Evolutionary conservation across 2,797 vertebrate species (phyloP), one percentile per base, ranked within the genome.

Genomic region (Ammospiza maritima): DNA sequence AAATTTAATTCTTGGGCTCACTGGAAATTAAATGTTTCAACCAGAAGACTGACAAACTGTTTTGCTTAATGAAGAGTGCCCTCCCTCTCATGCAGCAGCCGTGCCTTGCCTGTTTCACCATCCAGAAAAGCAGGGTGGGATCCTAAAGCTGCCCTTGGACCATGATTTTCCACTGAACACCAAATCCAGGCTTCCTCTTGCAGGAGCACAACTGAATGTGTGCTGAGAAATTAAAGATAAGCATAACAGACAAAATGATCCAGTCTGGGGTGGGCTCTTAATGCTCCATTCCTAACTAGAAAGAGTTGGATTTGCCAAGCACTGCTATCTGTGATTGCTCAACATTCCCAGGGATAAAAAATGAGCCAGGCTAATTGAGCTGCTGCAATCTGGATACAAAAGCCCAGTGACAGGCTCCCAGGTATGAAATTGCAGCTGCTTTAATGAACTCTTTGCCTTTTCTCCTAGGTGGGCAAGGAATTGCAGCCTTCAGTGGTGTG

Each of bases 401-500:
- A 44, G 53, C 29, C 10, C 75, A 38, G 56, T 20, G 73, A 18
- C 13, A 58, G 40, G 82, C 75, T 78, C 26, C 57, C 44, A 72
- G 76, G 47, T 81, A 76, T 64, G 61, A 69, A 84, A 85, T 1
- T 16, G 18, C 34, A 53, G 62, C 56, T 11, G 32, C 48, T 86
- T 76, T 70, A 32, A 84, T 93, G 84, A 66, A 13, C n/a, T 56
- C 48, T 29, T n/a, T 56, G 17, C 64, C n/a, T 89, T 61, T 54
- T 65, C 70, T 79, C 44, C 30, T 92, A 99, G 98, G 98, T 99
- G 96, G 98, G 98, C 70, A 98, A 97, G 26, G 96, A 97, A 76
- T 94, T 98, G 76, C 98, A 99, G 94, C 98, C 98, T 25, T 99
- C 98, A 2, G 98, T 99, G 3, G 94, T 99, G 45, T 99, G 98